Conservation (phyloP, 2,888 invertebrate species). For the Uropetala carovei region DNA sequence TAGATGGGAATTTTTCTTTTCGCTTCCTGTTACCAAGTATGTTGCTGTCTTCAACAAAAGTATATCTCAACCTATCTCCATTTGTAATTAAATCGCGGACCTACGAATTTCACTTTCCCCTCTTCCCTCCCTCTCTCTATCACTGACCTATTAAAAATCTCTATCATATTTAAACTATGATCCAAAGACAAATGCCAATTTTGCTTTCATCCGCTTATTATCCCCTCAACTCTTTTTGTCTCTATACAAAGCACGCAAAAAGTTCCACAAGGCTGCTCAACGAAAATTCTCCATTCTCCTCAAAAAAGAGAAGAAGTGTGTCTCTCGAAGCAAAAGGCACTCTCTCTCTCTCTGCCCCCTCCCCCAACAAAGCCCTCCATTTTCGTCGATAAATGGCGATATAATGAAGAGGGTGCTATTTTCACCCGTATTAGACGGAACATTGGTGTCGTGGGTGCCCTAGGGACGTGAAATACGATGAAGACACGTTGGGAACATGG, state of each 20-base stretch:
- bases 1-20: no score
- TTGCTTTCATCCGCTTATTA: neutral
- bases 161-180: neutral
- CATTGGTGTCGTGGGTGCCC: neutral
- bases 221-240: neutral
- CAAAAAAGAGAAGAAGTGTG: neutral
- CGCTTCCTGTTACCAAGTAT: no score
- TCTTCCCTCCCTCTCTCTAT: neutral
- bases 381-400: neutral
- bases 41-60: no score
- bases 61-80: no score
- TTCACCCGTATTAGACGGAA: conserved; percentile 12
- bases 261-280: neutral
- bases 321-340: neutral
- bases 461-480: conserved; percentile 28
- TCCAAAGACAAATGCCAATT: neutral
- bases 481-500: conserved; percentile 11
- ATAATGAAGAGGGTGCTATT: conserved; percentile 17
- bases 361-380: neutral
- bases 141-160: no score
- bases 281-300: neutral
- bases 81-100: no score
- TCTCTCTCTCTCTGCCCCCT: neutral
- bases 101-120: neutral
- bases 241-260: neutral